Base-by-base conservation (phyloP, 1,140 invertebrate genomes). In the Drosophila serrata region DNA sequence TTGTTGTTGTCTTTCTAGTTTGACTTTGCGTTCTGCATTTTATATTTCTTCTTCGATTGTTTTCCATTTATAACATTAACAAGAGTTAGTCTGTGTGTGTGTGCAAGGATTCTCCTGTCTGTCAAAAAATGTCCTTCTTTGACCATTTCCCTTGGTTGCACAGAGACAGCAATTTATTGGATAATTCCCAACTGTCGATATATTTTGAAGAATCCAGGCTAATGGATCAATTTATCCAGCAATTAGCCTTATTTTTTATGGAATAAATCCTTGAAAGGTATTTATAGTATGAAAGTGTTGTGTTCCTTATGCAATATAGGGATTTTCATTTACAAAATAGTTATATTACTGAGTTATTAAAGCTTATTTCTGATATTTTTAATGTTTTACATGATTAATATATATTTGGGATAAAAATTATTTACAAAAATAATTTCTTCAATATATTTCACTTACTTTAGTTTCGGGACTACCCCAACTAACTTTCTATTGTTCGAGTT, bases 21-120 rank as follows among this genome's bases (percentile, higher is more conserved):
- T 27, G 37, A 17, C 33, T 37, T 3, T 6, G 22, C 57, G 22
- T 33, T 43, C 13, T 55, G 48, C 33, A 69, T 70, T 70, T 12
- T 15, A 31, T 45, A 35, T 27, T 39, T 27, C 4, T 35, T 22
- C 4, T 62, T 80, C 77, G 49, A 63, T 75, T 69, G 42, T 33
- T 72, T 65, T 70, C 53, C 37, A 64, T 56, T 74, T 56, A 77
- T 42, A 55, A 45, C 59, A 67, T 55, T 70, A 56, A 39, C 55
- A 33, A 46, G 17, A 70, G 48, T 46, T 29, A 45, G 59, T 49
- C 27, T 35, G 39, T 17, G n/a, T 1, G 6, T 15, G 6, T 46
- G 61, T 42, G 40, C 63, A 35, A 65, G 60, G 42, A 48, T 31
- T 15, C 13, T 17, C 15, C 15, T 56, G 27, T 39, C n/a, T 39